phyloP scores from a whole-genome alignment of 1,140 invertebrate species.

The Gonioctena quinquepunctata region DNA sequence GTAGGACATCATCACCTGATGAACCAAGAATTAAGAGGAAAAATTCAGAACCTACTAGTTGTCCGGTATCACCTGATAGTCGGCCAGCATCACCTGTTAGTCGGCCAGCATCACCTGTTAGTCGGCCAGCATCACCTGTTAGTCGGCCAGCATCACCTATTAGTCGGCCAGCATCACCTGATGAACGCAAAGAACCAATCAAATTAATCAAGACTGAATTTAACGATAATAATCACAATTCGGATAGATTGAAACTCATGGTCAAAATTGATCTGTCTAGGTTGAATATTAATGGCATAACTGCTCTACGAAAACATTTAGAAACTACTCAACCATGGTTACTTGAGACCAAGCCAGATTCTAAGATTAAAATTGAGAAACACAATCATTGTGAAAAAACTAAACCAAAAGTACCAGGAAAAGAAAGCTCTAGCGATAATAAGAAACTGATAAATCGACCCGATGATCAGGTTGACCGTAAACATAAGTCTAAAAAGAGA shows the following conservation, averaged over 20 bases:
- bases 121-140: background rate
- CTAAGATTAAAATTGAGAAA: slow-evolving; percentile 22
- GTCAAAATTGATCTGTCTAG: slow-evolving; percentile 45
- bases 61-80: background rate
- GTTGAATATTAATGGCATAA: slow-evolving; percentile 33
- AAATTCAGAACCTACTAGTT: background rate
- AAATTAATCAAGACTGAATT: background rate
- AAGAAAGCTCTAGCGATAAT: slow-evolving; percentile 11
- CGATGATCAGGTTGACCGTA: slow-evolving; percentile 14
- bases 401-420: background rate
- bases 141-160: background rate
- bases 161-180: slow-evolving; percentile 8
- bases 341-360: slow-evolving; percentile 10
- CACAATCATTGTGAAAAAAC: background rate
- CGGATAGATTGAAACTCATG: slow-evolving; percentile 11
- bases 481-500: slow-evolving; percentile 50
- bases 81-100: background rate
- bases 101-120: slow-evolving; percentile 1
- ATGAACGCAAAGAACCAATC: background rate
- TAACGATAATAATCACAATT: slow-evolving; percentile 4
- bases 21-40: background rate
- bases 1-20: background rate
- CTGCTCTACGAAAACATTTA: slow-evolving; percentile 29
- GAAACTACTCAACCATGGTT: slow-evolving; percentile 18
- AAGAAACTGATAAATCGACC: slow-evolving; percentile 4